phyloP scores from a whole-genome alignment of 2,797 vertebrate genomes.

The Poeciliopsis gracilis region DNA sequence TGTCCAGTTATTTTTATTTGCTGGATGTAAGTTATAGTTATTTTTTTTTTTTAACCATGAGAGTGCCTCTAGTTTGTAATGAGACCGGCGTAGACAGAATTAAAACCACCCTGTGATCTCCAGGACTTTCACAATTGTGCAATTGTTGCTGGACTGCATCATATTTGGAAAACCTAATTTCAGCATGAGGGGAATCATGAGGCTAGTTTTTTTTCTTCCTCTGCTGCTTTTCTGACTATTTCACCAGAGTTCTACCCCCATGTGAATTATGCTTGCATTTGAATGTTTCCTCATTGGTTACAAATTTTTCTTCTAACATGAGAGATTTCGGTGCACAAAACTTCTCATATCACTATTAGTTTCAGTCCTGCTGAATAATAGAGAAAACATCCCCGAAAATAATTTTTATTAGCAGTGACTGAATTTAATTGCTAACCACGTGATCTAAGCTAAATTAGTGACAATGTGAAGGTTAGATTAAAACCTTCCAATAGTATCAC shows the following conservation, averaged over 20 bases:
- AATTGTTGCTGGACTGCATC: not conserved
- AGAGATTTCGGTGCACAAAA: not conserved
- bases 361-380: not conserved
- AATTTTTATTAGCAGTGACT: not conserved
- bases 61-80: no score
- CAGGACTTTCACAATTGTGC: not conserved
- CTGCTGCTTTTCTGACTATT: not conserved
- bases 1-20: not conserved
- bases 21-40: not conserved
- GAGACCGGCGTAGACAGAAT: not conserved
- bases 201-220: not conserved
- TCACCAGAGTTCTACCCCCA: not conserved
- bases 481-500: no score
- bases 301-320: not conserved
- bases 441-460: not conserved
- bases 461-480: no score
- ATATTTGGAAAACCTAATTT: not conserved
- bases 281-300: not conserved
- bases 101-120: not conserved
- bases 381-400: not conserved
- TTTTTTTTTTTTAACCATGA: not conserved
- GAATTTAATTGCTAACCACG: not conserved
- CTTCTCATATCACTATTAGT: not conserved
- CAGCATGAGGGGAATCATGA: not conserved
- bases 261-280: not conserved